Conservation (phyloP, 2,888 invertebrate genomes). For the Dyspetes luteomarginatus region DNA sequence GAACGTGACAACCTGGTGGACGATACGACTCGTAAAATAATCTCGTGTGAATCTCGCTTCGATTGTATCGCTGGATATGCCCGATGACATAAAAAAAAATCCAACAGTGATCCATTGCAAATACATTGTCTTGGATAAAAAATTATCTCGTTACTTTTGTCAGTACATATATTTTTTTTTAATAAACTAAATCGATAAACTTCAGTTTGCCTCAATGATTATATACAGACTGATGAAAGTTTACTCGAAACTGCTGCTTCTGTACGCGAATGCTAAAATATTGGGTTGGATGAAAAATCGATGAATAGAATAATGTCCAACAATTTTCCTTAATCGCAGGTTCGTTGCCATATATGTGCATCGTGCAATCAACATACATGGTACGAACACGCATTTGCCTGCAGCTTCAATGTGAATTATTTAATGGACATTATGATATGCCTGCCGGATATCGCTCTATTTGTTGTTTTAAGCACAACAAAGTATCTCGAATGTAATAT, state of each 20-base stretch:
- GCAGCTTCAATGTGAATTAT: conserved; percentile 19
- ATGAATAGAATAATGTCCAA: neutral
- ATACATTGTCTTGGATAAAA: neutral
- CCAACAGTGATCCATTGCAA: conserved; percentile 22
- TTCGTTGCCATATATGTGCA: neutral
- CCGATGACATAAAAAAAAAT: neutral
- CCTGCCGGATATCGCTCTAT: neutral
- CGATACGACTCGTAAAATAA: conserved; percentile 65
- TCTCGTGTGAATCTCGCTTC: conserved; percentile 56
- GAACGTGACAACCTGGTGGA: conserved; percentile 68
- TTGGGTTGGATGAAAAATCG: neutral
- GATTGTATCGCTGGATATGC: neutral
- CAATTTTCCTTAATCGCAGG: neutral
- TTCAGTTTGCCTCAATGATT: neutral
- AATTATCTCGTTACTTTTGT: neutral
- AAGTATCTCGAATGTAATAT: neutral
- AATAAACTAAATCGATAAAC: neutral
- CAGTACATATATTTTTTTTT: neutral
- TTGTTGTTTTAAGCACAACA: neutral
- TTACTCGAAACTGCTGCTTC: neutral
- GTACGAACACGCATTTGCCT: neutral
- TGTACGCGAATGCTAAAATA: neutral
- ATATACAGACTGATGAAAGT: neutral
- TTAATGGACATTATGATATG: neutral
- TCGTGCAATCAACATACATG: conserved; percentile 22